Percentiles rank a stretch among this genome's conserved stretches.
These are phyloP conservation scores for Drepanosiphum platanoidis DNA, from an alignment of 2,888 invertebrate species.

Conservation along the genomic window DNA sequence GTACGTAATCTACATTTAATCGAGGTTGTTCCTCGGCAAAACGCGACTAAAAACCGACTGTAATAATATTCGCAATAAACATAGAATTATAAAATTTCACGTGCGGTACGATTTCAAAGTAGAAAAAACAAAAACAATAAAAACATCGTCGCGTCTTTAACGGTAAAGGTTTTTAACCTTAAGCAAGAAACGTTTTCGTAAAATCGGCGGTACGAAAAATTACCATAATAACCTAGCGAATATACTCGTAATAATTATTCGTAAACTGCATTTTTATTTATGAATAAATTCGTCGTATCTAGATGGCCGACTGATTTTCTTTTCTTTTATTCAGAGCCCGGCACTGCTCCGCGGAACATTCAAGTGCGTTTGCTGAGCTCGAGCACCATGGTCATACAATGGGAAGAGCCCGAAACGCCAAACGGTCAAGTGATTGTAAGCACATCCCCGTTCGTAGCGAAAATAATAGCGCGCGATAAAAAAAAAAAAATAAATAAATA, in stretches of 20 bases:
- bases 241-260: not conserved
- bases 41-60: not conserved
- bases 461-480: constrained; percentile 1
- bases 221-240: not conserved
- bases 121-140: not conserved
- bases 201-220: not conserved
- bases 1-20: not conserved
- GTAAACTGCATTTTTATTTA: not conserved
- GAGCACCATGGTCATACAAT: constrained; percentile 96
- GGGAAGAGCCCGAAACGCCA: constrained; percentile 97
- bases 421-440: constrained; percentile 96
- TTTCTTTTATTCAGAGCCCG: constrained; percentile 79
- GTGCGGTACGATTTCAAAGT: not conserved
- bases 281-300: not conserved
- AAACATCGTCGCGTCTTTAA: not conserved
- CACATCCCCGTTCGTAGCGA: constrained; percentile 64
- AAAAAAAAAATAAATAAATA: no score
- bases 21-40: not conserved
- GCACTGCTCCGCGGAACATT: constrained; percentile 93
- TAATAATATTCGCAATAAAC: no score
- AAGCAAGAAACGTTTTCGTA: no score
- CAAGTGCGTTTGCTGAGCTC: constrained; percentile 93
- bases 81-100: no score
- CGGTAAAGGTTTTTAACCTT: not conserved
- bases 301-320: not conserved